Conservation (phyloP, 2,113 vertebrate species). For the Gracilinanus agilis region DNA sequence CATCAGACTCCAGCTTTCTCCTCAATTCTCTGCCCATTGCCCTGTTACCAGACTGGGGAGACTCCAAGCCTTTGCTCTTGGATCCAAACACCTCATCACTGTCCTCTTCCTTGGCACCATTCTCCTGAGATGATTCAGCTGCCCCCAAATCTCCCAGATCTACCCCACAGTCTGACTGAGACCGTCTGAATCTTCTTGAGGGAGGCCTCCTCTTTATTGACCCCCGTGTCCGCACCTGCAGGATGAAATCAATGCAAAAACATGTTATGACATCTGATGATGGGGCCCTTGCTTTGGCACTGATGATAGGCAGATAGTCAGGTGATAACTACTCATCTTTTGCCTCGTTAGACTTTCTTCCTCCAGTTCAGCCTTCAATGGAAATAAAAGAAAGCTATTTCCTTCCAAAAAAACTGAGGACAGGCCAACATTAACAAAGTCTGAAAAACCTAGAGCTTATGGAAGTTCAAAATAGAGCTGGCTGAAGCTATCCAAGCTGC, state of each 20-base stretch:
- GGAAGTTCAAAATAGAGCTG: rapidly evolving
- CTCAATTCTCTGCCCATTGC: slow-evolving; percentile 43
- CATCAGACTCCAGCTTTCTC: slow-evolving; percentile 18
- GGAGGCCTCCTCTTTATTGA: slow-evolving; percentile 88
- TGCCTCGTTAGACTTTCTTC: neutral
- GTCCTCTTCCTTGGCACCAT: slow-evolving; percentile 82
- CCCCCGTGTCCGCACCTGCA: slow-evolving; percentile 84
- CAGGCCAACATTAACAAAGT: rapidly evolving
- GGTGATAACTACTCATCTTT: neutral
- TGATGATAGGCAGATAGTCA: too few relatives aligned
- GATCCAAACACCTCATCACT: slow-evolving; percentile 75
- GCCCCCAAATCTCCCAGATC: slow-evolving; percentile 70
- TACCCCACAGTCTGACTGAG: slow-evolving; percentile 81
- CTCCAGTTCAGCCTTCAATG: neutral
- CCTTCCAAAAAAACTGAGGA: neutral
- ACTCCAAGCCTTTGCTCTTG: slow-evolving; percentile 62
- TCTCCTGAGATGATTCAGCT: slow-evolving; percentile 80
- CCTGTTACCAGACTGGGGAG: neutral
- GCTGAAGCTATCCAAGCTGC: neutral
- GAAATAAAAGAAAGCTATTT: neutral
- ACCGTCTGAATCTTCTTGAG: slow-evolving; percentile 86
- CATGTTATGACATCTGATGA: neutral
- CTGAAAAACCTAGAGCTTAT: neutral
- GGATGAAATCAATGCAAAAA: neutral
- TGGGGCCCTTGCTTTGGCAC: neutral